Evolutionary conservation across 2,888 invertebrate species (phyloP).

Genomic region (Tetranychus piercei): DNA sequence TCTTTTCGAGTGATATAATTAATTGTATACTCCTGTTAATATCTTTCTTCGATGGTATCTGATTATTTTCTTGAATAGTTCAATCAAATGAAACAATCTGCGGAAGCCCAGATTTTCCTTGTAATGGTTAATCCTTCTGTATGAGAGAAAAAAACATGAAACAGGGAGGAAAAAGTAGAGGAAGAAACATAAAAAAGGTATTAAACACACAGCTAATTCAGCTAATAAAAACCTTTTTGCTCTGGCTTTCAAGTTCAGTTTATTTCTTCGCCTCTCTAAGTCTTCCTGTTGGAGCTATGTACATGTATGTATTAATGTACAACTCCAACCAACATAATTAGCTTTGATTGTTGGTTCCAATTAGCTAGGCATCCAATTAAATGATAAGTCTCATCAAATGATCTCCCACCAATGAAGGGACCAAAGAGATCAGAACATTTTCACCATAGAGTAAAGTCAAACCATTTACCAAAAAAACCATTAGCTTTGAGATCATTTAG

Average conservation of each 20-base stretch:
- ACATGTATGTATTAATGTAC: background rate
- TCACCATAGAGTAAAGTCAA: too few species aligned
- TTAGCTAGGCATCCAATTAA: background rate
- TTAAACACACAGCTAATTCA: background rate
- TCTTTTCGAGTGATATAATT: background rate
- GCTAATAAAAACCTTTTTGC: background rate
- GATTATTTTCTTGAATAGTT: background rate
- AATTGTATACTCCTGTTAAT: background rate
- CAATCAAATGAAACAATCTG: background rate
- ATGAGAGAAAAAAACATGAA: background rate
- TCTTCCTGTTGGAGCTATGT: background rate
- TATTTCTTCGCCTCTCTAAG: background rate
- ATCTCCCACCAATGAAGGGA: too few species aligned
- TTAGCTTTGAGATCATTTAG: too few species aligned
- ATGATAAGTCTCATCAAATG: background rate
- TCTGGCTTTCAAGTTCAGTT: background rate
- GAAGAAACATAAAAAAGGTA: background rate
- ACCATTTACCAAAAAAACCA: too few species aligned
- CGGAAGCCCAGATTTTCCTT: background rate
- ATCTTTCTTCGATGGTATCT: background rate
- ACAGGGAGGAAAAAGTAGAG: background rate
- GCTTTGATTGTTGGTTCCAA: background rate
- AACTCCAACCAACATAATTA: background rate
- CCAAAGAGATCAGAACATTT: too few species aligned
- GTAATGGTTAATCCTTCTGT: background rate